Percentiles rank a stretch among this genome's conserved stretches.
Conservation (phyloP, 2,888 invertebrate species). For the Campoletis raptor region DNA sequence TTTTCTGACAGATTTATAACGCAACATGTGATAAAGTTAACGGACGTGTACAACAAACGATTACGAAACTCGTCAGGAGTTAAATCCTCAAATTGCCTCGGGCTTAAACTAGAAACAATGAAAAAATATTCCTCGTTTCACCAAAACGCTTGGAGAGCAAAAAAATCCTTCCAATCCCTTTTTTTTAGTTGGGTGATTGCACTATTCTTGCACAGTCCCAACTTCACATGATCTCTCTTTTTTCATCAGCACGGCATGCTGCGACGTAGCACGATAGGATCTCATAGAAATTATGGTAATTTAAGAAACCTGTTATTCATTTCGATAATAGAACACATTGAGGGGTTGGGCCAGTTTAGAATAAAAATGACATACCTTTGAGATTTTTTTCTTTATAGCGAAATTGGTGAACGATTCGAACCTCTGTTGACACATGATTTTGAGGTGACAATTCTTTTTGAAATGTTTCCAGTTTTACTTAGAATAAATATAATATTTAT, state of each 20-base stretch:
- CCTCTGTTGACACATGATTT: background rate
- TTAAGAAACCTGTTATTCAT: background rate
- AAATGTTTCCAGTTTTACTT: background rate
- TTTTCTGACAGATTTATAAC: slow-evolving; percentile 26
- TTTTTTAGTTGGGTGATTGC: slow-evolving; percentile 8
- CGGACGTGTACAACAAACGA: slow-evolving; percentile 30
- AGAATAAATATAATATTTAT: background rate
- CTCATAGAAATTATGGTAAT: background rate
- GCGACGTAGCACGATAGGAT: slow-evolving; percentile 7
- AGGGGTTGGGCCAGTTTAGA: background rate
- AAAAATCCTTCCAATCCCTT: slow-evolving; percentile 46
- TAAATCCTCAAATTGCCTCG: slow-evolving; percentile 6
- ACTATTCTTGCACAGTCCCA: slow-evolving; percentile 27
- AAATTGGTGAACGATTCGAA: too few species aligned
- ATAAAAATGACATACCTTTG: too few species aligned
- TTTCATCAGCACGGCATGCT: background rate
- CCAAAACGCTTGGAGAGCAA: background rate
- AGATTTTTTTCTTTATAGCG: too few species aligned
- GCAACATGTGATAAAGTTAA: slow-evolving; percentile 5
- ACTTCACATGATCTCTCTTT: slow-evolving; percentile 34
- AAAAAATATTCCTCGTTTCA: slow-evolving; percentile 23
- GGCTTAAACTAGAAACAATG: slow-evolving; percentile 13
- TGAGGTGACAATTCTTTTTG: too few species aligned
- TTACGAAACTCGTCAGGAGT: slow-evolving; percentile 32
- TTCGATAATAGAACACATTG: background rate